Percentiles rank a stretch among this genome's conserved stretches.
Evolutionary conservation across 64 coral and sea anemone species (phyloP).

Genomic region (Porites lutea): DNA sequence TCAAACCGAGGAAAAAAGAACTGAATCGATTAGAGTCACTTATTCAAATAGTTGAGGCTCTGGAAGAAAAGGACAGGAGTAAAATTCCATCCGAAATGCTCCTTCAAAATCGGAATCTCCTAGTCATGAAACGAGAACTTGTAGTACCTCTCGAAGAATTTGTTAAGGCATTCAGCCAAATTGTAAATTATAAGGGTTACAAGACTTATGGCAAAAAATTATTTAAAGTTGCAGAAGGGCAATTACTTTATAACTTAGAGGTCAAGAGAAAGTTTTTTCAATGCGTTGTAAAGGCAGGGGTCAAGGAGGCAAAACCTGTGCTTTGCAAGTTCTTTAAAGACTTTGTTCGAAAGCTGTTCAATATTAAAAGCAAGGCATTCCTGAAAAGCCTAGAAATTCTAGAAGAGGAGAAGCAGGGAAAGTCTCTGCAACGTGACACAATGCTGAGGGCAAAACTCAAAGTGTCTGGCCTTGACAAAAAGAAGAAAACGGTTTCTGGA

Average conservation of each 20-base stretch:
- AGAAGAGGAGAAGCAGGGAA: conserved; percentile 2
- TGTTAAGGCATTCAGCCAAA: not conserved
- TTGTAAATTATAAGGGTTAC: not conserved
- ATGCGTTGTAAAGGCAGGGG: not conserved
- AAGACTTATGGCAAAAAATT: not conserved
- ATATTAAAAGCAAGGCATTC: conserved; percentile 27
- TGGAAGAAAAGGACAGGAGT: conserved; percentile 19
- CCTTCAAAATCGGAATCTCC: conserved; percentile 22
- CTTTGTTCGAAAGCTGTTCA: conserved; percentile 5
- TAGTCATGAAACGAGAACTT: not conserved
- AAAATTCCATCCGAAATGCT: not conserved
- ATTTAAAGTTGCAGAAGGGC: conserved; percentile 13
- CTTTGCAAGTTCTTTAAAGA: conserved; percentile 9
- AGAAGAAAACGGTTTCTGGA: not conserved
- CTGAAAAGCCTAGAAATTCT: conserved; percentile 19
- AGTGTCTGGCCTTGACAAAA: conserved; percentile 7
- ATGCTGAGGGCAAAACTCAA: conserved; percentile 28
- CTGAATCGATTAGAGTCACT: not conserved
- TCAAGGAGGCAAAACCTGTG: not conserved
- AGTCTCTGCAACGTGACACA: conserved; percentile 1
- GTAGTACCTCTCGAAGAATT: not conserved
- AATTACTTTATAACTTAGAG: not conserved
- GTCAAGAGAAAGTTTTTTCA: not conserved
- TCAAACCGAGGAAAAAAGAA: not conserved
- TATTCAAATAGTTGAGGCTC: conserved; percentile 16